These are phyloP conservation scores for Glaucopsyche alexis DNA, from an alignment of 2,888 invertebrate genomes.

Conservation along the genomic window DNA sequence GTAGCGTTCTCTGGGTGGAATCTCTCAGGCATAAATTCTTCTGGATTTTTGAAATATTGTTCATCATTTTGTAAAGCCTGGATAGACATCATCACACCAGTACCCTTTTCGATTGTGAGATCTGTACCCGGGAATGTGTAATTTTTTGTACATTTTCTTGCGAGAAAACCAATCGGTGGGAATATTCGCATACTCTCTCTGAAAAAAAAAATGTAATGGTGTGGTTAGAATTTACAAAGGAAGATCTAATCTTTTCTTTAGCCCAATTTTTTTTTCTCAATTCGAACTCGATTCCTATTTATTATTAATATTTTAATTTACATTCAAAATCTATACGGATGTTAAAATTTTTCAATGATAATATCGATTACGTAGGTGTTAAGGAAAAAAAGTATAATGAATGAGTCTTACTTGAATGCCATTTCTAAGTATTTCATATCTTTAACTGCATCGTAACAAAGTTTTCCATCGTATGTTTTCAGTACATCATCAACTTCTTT, in stretches of 20 bases:
- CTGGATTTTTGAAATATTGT: constrained; percentile 40
- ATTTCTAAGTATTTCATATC: constrained; percentile 55
- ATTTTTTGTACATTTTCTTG: constrained; percentile 37
- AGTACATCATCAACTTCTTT: constrained; percentile 60
- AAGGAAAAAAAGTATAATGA: not conserved
- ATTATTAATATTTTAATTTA: too few species aligned
- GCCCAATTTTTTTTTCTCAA: too few species aligned
- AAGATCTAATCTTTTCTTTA: not conserved
- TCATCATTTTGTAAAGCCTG: constrained; percentile 40
- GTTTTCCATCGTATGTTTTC: constrained; percentile 51
- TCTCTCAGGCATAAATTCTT: constrained; percentile 42
- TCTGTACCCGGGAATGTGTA: constrained; percentile 40
- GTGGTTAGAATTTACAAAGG: not conserved
- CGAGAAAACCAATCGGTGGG: constrained; percentile 38
- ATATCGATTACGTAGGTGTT: too few species aligned
- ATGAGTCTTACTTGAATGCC: constrained; percentile 33
- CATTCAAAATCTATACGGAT: too few species aligned
- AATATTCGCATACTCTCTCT: constrained; percentile 33
- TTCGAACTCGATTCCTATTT: too few species aligned
- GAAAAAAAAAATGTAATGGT: not conserved
- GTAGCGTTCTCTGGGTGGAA: constrained; percentile 38
- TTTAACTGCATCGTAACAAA: constrained; percentile 56
- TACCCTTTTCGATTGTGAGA: constrained; percentile 39
- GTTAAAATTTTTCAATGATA: too few species aligned
- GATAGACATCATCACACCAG: constrained; percentile 38